These are phyloP conservation scores for Notechis scutatus DNA, from an alignment of 2,113 vertebrate species.

Conservation along the genomic window DNA sequence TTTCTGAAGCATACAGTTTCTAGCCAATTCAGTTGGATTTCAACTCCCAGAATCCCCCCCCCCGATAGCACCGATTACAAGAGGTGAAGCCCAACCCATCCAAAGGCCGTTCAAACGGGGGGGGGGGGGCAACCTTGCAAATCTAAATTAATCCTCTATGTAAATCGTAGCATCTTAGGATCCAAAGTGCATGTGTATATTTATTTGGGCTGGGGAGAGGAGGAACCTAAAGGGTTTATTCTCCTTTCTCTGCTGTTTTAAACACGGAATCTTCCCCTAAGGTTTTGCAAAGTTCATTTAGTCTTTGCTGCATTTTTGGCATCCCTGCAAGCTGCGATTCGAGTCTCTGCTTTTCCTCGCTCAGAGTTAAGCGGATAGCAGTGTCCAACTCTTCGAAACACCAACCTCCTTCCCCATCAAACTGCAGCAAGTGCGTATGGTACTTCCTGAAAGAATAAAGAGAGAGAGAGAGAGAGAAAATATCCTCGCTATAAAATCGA, in stretches of 20 bases:
- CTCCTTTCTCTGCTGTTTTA: constrained; percentile 75
- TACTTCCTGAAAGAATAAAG: constrained; percentile 83
- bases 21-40: constrained; percentile 41
- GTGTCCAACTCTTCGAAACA: constrained; percentile 94
- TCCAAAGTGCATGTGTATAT: constrained; percentile 41
- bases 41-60: not conserved
- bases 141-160: constrained; percentile 67
- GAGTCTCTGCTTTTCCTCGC: constrained; percentile 96
- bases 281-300: constrained; percentile 95
- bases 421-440: constrained; percentile 96
- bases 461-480: no score
- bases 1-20: constrained; percentile 51
- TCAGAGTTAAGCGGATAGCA: constrained; percentile 88
- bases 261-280: constrained; percentile 95
- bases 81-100: not conserved
- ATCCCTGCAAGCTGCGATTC: constrained; percentile 94
- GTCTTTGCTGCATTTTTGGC: constrained; percentile 95
- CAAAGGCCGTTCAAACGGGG: not conserved
- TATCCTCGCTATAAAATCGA: not conserved
- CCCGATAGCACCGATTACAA: not conserved
- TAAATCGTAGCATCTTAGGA: constrained; percentile 55
- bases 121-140: constrained; percentile 22
- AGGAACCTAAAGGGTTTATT: constrained; percentile 63
- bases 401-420: constrained; percentile 97
- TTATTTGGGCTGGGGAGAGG: constrained; percentile 45